These are phyloP conservation scores for Heliocidaris erythrogramma DNA, from an alignment of 35 echinoderm and acorn worm species.

Conservation along the genomic window DNA sequence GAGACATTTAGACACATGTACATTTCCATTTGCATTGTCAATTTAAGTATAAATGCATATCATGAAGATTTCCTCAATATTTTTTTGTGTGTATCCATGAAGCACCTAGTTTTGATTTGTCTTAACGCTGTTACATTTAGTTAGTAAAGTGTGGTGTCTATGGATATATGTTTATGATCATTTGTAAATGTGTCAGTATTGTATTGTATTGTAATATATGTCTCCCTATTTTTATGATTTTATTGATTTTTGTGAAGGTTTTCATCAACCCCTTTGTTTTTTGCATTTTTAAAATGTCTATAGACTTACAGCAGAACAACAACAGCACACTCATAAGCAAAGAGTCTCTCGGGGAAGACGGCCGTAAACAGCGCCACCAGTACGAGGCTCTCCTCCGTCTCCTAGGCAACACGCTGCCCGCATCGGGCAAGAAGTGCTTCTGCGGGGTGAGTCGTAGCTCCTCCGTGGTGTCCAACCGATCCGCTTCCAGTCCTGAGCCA, in stretches of 20 bases:
- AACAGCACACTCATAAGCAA: constrained; percentile 83
- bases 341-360: constrained; percentile 80
- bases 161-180: background rate
- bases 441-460: constrained; percentile 97
- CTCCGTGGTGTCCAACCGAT: constrained; percentile 89
- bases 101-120: background rate
- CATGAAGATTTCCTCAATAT: background rate
- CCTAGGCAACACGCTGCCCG: constrained; percentile 83
- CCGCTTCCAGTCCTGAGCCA: constrained; percentile 82
- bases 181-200: background rate
- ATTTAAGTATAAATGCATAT: background rate
- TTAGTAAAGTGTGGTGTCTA: background rate
- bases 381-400: constrained; percentile 85
- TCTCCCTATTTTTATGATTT: background rate
- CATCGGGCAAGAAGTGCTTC: constrained; percentile 84
- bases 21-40: too few species aligned
- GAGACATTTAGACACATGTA: too few species aligned
- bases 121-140: background rate
- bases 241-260: background rate
- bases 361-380: constrained; percentile 75
- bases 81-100: background rate
- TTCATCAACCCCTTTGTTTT: background rate
- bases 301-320: constrained; percentile 98
- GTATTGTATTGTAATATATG: background rate
- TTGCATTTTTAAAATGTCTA: background rate